phyloP scores from a whole-genome alignment of 2,797 vertebrate species.

The Spheniscus humboldti region DNA sequence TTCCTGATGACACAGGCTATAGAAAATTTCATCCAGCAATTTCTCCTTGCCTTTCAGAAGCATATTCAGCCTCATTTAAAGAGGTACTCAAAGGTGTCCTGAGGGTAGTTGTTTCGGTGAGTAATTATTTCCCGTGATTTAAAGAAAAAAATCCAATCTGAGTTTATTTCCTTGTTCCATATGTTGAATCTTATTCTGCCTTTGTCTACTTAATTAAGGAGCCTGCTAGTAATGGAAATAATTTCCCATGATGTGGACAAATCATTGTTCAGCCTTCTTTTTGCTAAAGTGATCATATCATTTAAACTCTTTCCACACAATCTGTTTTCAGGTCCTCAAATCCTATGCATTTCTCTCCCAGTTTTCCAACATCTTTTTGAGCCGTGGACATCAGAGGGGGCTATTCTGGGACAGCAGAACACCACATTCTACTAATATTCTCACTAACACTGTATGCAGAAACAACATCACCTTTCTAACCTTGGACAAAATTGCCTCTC shows the following conservation, averaged over 20 bases:
- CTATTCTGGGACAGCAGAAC: background rate
- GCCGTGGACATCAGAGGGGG: background rate
- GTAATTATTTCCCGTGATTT: background rate
- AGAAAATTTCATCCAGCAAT: background rate
- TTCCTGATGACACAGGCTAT: background rate
- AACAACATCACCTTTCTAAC: background rate
- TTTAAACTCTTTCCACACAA: background rate
- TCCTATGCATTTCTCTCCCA: background rate
- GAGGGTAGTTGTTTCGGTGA: background rate
- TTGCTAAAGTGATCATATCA: background rate
- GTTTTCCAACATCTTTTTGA: background rate
- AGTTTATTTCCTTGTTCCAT: background rate
- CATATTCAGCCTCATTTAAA: background rate
- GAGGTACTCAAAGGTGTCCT: background rate
- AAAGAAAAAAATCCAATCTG: background rate
- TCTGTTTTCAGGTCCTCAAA: background rate
- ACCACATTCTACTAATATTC: background rate
- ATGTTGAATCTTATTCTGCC: background rate
- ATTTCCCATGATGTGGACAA: background rate
- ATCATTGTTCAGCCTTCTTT: background rate
- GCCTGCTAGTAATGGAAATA: background rate
- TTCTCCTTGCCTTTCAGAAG: background rate
- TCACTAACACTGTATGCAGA: background rate
- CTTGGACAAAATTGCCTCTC: background rate
- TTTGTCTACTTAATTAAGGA: constrained; percentile 22